phyloP scores from a whole-genome alignment of 2,797 vertebrate species.

The Xenopus petersii region DNA sequence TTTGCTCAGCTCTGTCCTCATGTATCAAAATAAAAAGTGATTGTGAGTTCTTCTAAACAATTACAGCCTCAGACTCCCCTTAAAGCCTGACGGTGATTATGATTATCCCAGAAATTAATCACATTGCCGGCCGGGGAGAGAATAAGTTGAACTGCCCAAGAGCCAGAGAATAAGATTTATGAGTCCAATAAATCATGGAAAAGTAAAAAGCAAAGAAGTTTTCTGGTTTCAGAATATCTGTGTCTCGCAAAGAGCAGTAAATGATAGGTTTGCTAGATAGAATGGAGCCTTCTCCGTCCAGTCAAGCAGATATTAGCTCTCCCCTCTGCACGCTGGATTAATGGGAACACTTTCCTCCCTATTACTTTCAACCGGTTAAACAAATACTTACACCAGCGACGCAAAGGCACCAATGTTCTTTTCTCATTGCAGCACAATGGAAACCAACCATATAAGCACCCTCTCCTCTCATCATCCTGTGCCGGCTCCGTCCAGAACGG shows the following conservation, averaged over 20 bases:
- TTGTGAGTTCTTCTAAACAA: constrained; percentile 20
- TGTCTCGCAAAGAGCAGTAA: constrained; percentile 15
- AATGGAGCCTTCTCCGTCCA: background rate
- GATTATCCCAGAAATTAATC: constrained; percentile 26
- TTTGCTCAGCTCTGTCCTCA: background rate
- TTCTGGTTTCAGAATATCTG: constrained; percentile 17
- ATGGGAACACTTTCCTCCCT: constrained; percentile 23
- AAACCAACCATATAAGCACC: background rate
- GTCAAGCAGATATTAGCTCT: constrained; percentile 18
- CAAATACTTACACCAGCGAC: constrained; percentile 11
- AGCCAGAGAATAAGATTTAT: constrained; percentile 7
- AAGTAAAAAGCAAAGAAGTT: constrained; percentile 23
- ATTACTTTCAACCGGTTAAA: constrained; percentile 37
- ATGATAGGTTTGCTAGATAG: constrained; percentile 14
- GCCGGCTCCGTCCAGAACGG: no score
- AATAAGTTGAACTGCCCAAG: constrained; percentile 4
- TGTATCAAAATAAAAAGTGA: background rate
- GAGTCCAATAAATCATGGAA: constrained; percentile 19
- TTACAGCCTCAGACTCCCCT: background rate
- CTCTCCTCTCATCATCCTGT: background rate
- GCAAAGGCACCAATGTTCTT: constrained; percentile 26
- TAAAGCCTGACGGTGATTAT: background rate
- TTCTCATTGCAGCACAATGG: constrained; percentile 5
- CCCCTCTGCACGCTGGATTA: background rate
- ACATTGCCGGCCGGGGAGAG: background rate